Evolutionary conservation across 30 jellyfish, hydroid and myxozoan species (phyloP).

Genomic region (Pseudorhiza aurosa): DNA sequence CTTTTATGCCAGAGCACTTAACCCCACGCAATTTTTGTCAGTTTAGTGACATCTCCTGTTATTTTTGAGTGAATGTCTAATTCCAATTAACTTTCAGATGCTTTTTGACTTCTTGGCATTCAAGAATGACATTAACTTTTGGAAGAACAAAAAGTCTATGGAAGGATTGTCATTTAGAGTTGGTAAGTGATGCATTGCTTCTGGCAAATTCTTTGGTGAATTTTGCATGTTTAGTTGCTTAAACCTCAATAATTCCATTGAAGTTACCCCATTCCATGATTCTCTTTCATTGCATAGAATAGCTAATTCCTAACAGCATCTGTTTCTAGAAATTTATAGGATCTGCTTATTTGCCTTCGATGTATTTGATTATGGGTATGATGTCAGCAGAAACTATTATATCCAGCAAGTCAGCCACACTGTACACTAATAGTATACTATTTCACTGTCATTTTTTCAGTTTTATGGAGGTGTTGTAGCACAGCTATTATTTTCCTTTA

Average conservation of each 20-base stretch:
- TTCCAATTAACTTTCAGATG: conserved; percentile 58
- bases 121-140: conserved; percentile 91
- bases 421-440: too few relatives aligned
- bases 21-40: too few relatives aligned
- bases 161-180: conserved; percentile 95
- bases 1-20: too few relatives aligned
- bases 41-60: background rate
- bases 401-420: too few relatives aligned
- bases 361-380: background rate
- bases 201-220: background rate
- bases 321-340: background rate
- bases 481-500: conserved; percentile 92
- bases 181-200: conserved; percentile 58
- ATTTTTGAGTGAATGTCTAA: conserved; percentile 4
- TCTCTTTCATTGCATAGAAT: too few relatives aligned
- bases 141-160: conserved; percentile 91
- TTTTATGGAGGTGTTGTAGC: conserved; percentile 95
- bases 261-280: too few relatives aligned
- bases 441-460: conserved; percentile 45
- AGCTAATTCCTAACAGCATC: background rate
- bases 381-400: background rate
- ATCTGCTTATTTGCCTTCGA: background rate
- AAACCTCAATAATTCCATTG: too few relatives aligned
- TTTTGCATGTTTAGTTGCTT: too few relatives aligned
- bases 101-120: conserved; percentile 97